Conservation (phyloP, 2,888 invertebrate species). For the Tenthredo distinguenda region DNA sequence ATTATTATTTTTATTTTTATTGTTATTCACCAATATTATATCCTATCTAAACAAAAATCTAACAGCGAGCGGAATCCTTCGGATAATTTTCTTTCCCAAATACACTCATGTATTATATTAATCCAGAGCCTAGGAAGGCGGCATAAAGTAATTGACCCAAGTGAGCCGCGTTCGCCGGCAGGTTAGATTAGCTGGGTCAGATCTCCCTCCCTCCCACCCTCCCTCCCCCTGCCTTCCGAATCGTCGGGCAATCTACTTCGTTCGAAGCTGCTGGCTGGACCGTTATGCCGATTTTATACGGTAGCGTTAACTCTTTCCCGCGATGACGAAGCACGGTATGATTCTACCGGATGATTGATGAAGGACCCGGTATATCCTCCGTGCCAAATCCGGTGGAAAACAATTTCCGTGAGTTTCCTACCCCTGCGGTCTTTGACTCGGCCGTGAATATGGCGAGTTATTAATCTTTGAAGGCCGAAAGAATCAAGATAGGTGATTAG, state of each 20-base stretch:
- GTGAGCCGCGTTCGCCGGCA: neutral
- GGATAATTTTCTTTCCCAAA: neutral
- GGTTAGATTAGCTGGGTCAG: slow-evolving; percentile 14
- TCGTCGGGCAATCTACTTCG: slow-evolving; percentile 6
- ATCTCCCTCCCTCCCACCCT: neutral
- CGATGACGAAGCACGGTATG: slow-evolving; percentile 4
- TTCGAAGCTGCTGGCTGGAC: slow-evolving; percentile 19
- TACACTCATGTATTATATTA: neutral
- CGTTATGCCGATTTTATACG: slow-evolving; percentile 28
- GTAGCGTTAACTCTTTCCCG: slow-evolving; percentile 17
- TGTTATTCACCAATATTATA: neutral
- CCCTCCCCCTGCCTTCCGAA: neutral
- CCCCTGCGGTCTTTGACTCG: neutral
- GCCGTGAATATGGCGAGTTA: neutral
- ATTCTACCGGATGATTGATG: slow-evolving; percentile 7
- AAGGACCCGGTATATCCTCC: neutral
- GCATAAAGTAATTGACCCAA: neutral
- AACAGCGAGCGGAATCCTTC: neutral
- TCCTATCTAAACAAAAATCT: too few relatives aligned
- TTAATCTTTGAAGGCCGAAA: neutral
- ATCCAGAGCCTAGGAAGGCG: neutral
- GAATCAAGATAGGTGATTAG: neutral
- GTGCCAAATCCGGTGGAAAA: neutral
- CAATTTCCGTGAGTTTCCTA: neutral
- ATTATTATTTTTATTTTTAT: neutral